A percentile compares a stretch with the other conserved stretches of the same genome.
These are phyloP conservation scores for Noctua pronuba DNA, from an alignment of 2,888 invertebrate species.

Conservation along the genomic window DNA sequence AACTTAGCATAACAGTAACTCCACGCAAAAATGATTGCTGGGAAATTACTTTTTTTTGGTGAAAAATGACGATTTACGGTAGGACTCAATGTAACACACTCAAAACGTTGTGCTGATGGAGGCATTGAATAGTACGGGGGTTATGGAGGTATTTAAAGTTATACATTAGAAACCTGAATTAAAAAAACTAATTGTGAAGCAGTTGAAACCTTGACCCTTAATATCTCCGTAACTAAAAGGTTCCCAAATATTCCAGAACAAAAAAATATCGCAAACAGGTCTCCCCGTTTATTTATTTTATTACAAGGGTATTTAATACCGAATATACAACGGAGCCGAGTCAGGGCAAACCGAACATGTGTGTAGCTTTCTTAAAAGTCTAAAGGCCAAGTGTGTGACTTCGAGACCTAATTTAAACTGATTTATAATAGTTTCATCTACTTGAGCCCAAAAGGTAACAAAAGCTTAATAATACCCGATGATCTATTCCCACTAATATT, in stretches of 20 bases:
- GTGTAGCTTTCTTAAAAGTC: background rate
- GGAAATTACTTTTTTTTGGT: background rate
- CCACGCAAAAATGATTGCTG: background rate
- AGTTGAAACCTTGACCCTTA: background rate
- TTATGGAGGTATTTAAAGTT: too few relatives aligned
- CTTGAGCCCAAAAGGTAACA: background rate
- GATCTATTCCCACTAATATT: conserved; percentile 7
- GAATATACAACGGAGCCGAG: background rate
- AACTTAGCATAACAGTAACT: too few relatives aligned
- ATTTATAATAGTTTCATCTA: background rate
- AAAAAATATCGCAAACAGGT: background rate
- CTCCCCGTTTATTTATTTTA: too few relatives aligned
- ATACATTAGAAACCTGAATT: too few relatives aligned
- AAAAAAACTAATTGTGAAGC: too few relatives aligned
- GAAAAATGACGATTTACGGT: background rate
- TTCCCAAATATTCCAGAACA: background rate
- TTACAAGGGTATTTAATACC: background rate
- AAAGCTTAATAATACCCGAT: background rate
- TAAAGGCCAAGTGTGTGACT: background rate
- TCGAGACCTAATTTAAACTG: background rate
- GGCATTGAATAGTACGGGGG: too few relatives aligned
- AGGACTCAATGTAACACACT: background rate
- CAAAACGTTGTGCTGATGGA: too few relatives aligned
- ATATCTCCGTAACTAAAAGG: background rate
- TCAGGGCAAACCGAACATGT: background rate